phyloP scores from a whole-genome alignment of 92 coral and sea anemone species.

The Desmophyllum pertusum region DNA sequence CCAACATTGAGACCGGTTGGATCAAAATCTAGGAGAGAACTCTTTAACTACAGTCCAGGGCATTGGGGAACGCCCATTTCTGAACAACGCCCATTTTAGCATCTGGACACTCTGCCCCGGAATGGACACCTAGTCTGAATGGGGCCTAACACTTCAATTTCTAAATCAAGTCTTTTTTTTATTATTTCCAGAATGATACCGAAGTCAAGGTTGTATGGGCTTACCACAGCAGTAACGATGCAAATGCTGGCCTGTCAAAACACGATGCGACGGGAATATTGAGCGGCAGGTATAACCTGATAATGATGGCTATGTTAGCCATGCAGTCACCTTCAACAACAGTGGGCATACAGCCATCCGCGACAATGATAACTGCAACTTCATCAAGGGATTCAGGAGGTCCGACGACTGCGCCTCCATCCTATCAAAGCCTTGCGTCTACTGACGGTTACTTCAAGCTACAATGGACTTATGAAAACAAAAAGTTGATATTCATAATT shows the following conservation, averaged over 20 bases:
- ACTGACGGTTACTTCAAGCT: slow-evolving; percentile 9
- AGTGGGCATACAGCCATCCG: background rate
- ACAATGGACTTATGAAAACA: slow-evolving; percentile 12
- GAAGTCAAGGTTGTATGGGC: background rate
- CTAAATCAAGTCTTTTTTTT: no score
- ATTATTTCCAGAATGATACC: background rate
- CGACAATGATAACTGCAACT: background rate
- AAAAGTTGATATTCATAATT: slow-evolving; percentile 13
- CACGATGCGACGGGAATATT: no score
- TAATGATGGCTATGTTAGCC: background rate
- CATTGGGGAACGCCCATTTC: no score
- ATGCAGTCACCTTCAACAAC: background rate
- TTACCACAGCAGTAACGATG: background rate
- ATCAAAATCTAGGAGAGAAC: no score
- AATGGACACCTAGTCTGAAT: no score
- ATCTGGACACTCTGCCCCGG: no score
- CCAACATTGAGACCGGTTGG: no score
- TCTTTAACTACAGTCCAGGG: no score
- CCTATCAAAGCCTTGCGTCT: background rate
- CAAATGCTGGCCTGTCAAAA: no score
- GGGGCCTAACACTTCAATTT: no score
- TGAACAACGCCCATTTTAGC: no score
- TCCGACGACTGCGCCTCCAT: background rate
- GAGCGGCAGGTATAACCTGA: background rate
- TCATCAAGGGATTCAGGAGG: background rate